Evolutionary conservation across 1,140 invertebrate species (phyloP).

Genomic region (Dolichoris vasculosae): DNA sequence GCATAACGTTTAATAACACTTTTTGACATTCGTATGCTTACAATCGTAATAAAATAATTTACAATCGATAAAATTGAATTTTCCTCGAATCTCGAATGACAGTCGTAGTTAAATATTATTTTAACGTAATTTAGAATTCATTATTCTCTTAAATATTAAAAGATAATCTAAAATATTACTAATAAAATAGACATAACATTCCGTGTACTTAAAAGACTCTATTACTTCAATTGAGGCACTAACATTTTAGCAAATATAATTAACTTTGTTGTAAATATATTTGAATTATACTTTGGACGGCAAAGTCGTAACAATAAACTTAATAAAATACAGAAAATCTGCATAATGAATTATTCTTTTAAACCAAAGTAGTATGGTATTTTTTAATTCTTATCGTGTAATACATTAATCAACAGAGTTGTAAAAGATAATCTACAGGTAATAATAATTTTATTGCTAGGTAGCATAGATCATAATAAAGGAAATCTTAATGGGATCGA

Average conservation of each 20-base stretch:
- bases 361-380: background rate
- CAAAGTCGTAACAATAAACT: conserved; percentile 15
- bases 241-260: background rate
- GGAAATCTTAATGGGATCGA: conserved; percentile 40
- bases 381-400: conserved; percentile 29
- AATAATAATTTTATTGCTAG: conserved; percentile 46
- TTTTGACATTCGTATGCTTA: background rate
- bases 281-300: no score
- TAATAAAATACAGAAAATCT: background rate
- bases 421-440: conserved; percentile 36
- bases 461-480: conserved; percentile 42
- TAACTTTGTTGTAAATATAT: background rate
- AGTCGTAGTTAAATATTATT: background rate
- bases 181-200: background rate
- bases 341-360: background rate
- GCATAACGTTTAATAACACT: background rate
- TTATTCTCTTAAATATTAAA: background rate
- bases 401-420: conserved; percentile 36
- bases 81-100: background rate
- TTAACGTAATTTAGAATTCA: conserved; percentile 2
- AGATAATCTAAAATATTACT: background rate
- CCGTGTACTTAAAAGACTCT: background rate
- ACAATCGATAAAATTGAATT: background rate
- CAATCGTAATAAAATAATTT: background rate
- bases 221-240: background rate